phyloP scores from a whole-genome alignment of 2,888 invertebrate genomes.

The Dyspetes luteomarginatus region DNA sequence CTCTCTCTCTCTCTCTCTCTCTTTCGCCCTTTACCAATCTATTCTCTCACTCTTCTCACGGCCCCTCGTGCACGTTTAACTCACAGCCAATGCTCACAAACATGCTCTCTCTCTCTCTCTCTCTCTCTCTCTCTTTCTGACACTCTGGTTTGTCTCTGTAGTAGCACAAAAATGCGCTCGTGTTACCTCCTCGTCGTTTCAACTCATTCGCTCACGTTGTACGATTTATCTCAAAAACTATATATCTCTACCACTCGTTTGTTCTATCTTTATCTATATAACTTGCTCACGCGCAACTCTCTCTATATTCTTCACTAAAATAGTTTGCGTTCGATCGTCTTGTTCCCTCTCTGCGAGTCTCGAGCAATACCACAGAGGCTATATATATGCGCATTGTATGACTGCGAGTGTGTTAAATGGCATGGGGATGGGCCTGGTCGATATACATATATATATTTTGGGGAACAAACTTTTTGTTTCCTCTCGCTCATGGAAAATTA shows the following conservation, averaged over 20 bases:
- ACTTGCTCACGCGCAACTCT: background rate
- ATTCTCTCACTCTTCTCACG: constrained; percentile 2
- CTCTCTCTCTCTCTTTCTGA: constrained; percentile 27
- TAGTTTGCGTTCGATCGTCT: constrained; percentile 46
- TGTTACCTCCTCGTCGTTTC: constrained; percentile 58
- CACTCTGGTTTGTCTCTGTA: constrained; percentile 18
- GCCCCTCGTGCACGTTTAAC: background rate
- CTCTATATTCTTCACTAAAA: constrained; percentile 47
- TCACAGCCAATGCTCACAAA: background rate
- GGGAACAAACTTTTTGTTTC: too few species aligned
- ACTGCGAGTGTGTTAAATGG: too few species aligned
- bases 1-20: constrained; percentile 17
- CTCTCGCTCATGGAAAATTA: too few species aligned
- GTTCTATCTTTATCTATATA: background rate
- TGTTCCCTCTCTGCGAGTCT: background rate
- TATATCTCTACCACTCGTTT: background rate
- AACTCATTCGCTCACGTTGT: constrained; percentile 44
- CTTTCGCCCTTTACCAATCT: constrained; percentile 3
- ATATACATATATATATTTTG: too few species aligned
- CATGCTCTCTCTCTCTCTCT: constrained; percentile 7
- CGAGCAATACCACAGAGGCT: too few species aligned
- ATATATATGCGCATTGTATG: too few species aligned
- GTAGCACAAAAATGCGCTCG: constrained; percentile 59
- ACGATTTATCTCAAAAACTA: constrained; percentile 32
- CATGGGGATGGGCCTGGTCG: too few species aligned